phyloP scores from a whole-genome alignment of 2,888 invertebrate genomes.

The Sphaerophoria rueppellii region DNA sequence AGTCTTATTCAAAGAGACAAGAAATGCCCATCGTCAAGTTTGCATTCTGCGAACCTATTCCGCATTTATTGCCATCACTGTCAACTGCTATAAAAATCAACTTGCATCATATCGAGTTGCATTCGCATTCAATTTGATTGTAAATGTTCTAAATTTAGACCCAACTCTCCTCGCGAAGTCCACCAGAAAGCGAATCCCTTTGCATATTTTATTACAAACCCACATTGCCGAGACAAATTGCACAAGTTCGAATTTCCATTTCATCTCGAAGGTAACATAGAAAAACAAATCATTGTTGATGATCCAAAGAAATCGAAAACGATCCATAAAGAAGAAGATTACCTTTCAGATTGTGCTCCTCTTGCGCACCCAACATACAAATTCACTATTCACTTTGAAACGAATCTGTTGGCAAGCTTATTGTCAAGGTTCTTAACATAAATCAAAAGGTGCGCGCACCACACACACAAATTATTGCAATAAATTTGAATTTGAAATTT shows the following conservation, averaged over 20 bases:
- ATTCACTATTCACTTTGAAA: constrained; percentile 34
- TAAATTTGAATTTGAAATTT: constrained; percentile 73
- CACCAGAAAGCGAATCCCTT: constrained; percentile 43
- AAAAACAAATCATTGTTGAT: background rate
- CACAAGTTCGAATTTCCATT: constrained; percentile 48
- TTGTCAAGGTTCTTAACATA: constrained; percentile 69
- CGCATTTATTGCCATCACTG: constrained; percentile 66
- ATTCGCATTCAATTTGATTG: constrained; percentile 50
- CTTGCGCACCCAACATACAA: background rate
- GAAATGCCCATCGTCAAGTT: constrained; percentile 16
- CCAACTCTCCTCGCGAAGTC: constrained; percentile 5
- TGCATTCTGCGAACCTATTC: constrained; percentile 50
- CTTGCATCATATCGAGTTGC: constrained; percentile 26
- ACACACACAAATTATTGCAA: constrained; percentile 54
- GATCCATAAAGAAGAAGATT: constrained; percentile 15
- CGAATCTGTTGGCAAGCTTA: constrained; percentile 37
- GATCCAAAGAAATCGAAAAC: constrained; percentile 65
- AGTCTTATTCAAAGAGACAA: constrained; percentile 47
- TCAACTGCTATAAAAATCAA: constrained; percentile 70
- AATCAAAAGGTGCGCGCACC: constrained; percentile 54
- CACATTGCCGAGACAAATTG: constrained; percentile 64
- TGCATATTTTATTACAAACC: constrained; percentile 59
- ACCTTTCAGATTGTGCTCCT: background rate
- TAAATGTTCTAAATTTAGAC: constrained; percentile 65
- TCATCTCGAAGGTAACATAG: background rate